These are phyloP conservation scores for Drosophila parabipectinata DNA, from an alignment of 1,140 invertebrate genomes.

Conservation along the genomic window DNA sequence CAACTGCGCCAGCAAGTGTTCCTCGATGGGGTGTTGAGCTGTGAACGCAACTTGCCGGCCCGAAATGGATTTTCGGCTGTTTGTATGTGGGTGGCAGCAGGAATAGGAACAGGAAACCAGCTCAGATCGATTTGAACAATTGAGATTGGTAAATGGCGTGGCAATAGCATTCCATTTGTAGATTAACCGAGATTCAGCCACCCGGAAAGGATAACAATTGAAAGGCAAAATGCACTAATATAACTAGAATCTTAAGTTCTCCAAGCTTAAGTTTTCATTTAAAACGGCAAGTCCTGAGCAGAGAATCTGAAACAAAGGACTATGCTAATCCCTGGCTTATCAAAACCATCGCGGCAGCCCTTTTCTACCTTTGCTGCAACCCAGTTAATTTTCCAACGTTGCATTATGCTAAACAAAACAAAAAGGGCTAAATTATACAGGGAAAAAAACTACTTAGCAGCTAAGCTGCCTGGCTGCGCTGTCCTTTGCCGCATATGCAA, in stretches of 20 bases:
- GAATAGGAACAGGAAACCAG: neutral
- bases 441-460: constrained; percentile 71
- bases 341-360: constrained; percentile 20
- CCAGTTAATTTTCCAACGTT: constrained; percentile 67
- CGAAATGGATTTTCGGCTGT: constrained; percentile 24
- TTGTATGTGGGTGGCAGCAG: neutral
- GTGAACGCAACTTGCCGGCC: constrained; percentile 19
- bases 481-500: constrained; percentile 74
- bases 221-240: neutral
- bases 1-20: constrained; percentile 5
- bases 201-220: neutral
- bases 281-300: constrained; percentile 2
- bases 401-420: constrained; percentile 73
- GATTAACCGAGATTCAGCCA: constrained; percentile 11
- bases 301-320: constrained; percentile 16
- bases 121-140: constrained; percentile 20
- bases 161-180: constrained; percentile 13
- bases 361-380: constrained; percentile 7
- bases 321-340: constrained; percentile 56
- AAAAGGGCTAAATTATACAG: constrained; percentile 28
- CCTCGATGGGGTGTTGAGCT: constrained; percentile 26
- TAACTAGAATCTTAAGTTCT: neutral
- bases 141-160: constrained; percentile 9
- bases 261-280: constrained; percentile 14
- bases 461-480: constrained; percentile 52